Evolutionary conservation across 2,888 invertebrate genomes (phyloP).

Genomic region (Cataglyphis rosenhaueri): DNA sequence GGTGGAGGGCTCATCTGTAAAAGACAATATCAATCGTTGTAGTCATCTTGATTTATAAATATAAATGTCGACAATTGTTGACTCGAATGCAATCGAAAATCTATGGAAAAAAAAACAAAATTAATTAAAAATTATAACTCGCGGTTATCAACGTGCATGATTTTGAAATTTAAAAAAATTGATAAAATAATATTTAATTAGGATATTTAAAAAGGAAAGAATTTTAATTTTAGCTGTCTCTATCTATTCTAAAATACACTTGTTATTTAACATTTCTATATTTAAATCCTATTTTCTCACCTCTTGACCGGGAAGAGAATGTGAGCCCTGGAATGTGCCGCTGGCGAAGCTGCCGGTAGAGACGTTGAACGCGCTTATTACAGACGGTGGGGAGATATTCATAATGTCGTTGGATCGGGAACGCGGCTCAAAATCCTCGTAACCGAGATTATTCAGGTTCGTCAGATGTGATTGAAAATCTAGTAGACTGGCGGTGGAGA

Average conservation of each 20-base stretch:
- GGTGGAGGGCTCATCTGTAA: conserved; percentile 83
- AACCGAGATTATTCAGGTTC: conserved; percentile 84
- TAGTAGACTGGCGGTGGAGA: conserved; percentile 84
- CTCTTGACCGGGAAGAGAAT: conserved; percentile 80
- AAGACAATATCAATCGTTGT: neutral
- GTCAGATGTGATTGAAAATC: conserved; percentile 84
- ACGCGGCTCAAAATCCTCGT: conserved; percentile 85
- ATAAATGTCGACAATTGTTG: neutral
- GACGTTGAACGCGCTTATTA: conserved; percentile 80
- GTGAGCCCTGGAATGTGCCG: conserved; percentile 80
- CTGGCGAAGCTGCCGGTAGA: conserved; percentile 80
- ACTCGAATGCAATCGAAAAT: neutral
- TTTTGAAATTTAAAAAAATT: neutral
- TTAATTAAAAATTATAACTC: neutral
- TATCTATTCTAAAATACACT: neutral
- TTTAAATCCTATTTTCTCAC: conserved; percentile 65
- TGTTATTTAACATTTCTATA: neutral
- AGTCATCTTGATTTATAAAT: neutral
- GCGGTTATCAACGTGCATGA: neutral
- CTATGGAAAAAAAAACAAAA: neutral
- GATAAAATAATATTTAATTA: neutral
- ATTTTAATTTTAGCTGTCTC: neutral
- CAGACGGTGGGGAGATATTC: conserved; percentile 84
- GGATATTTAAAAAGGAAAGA: neutral
- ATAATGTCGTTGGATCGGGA: conserved; percentile 84